A percentile compares a stretch with the other conserved stretches of the same genome.
phyloP scores from a whole-genome alignment of 2,113 vertebrate species.

The Pantherophis guttatus region DNA sequence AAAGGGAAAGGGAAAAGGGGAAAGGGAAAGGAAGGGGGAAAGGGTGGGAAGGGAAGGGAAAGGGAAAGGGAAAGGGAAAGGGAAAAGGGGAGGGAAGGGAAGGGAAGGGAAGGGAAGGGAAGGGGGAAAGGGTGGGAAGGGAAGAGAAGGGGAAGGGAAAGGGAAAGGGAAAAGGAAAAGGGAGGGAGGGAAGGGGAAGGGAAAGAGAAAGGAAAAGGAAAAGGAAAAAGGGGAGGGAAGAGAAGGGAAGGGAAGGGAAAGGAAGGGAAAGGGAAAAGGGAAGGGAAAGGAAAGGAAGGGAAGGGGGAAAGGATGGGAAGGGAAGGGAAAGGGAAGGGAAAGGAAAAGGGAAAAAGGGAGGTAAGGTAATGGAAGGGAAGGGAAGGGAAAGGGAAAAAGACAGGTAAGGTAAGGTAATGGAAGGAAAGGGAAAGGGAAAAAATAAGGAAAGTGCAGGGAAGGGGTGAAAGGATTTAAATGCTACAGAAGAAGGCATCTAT shows the following conservation, averaged over 20 bases:
- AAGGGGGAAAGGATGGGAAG: too few relatives aligned
- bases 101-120: too few relatives aligned
- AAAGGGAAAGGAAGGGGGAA: too few relatives aligned
- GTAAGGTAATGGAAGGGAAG: not conserved
- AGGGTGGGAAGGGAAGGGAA: not conserved
- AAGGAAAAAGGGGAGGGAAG: not conserved
- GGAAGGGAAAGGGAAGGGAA: not conserved
- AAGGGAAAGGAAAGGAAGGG: accelerated
- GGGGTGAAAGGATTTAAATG: not conserved
- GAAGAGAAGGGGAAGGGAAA: too few relatives aligned
- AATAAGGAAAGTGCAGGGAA: not conserved
- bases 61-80: accelerated
- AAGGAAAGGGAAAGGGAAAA: too few relatives aligned
- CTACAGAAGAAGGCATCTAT: not conserved
- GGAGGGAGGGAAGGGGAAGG: not conserved
- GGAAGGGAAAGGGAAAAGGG: too few relatives aligned
- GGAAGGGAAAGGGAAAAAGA: not conserved
- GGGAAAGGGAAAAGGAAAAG: not conserved
- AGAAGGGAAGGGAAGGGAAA: not conserved
- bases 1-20: too few relatives aligned
- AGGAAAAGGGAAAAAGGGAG: too few relatives aligned
- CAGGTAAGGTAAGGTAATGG: not conserved
- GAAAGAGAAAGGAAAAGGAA: not conserved
- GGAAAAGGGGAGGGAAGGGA: not conserved
- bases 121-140: not conserved